phyloP scores from a whole-genome alignment of 2,888 invertebrate species.

The Alentia gelatinosa region DNA sequence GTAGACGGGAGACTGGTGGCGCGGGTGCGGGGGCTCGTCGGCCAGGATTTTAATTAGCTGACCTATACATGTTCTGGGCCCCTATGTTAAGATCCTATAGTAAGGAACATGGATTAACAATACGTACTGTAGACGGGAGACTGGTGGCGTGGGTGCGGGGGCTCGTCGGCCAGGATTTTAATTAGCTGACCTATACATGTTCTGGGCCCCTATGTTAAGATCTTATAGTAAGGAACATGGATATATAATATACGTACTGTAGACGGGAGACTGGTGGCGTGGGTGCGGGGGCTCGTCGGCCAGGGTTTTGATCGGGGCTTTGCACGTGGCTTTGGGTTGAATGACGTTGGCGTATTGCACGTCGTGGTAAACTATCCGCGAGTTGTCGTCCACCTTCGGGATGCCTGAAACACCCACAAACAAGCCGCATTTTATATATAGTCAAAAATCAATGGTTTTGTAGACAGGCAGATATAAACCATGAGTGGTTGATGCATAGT shows the following conservation, averaged over 20 bases:
- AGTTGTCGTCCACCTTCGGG: slow-evolving; percentile 27
- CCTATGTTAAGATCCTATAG: too few species aligned
- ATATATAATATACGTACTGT: slow-evolving; percentile 10
- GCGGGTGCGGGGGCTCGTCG: not conserved
- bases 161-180: not conserved
- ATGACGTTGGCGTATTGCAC: not conserved
- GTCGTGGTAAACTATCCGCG: not conserved
- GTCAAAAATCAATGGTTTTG: too few species aligned
- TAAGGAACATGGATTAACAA: too few species aligned
- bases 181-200: too few species aligned
- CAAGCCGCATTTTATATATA: too few species aligned
- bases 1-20: slow-evolving; percentile 5
- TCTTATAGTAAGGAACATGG: not conserved
- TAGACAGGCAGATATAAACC: too few species aligned
- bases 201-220: too few species aligned
- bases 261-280: slow-evolving; percentile 1
- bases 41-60: too few species aligned
- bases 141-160: not conserved
- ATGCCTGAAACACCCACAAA: not conserved
- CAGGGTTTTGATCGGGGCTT: not conserved
- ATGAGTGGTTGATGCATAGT: too few species aligned
- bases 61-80: too few species aligned
- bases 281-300: not conserved
- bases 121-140: slow-evolving; percentile 45
- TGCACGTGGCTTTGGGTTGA: slow-evolving; percentile 12